Base-by-base conservation (phyloP, 2,888 invertebrate genomes). In the Monopis laevigella region DNA sequence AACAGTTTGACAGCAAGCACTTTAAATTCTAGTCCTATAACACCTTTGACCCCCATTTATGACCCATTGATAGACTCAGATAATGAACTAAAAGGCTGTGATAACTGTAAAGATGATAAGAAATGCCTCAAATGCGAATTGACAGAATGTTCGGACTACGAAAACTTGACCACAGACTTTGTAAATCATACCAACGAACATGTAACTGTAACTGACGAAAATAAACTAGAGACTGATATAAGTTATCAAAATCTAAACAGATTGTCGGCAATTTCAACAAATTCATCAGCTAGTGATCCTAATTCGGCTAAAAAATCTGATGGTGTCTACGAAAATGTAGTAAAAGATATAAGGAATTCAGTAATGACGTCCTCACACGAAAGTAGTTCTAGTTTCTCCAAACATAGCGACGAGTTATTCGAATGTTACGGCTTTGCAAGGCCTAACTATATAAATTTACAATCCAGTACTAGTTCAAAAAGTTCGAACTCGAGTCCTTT, bases 201-300 rank as follows among this genome's bases (percentile, higher is more conserved):
- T 43, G 54, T 7, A 55, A 59, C 12, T 53, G 48, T 26, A 48
- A 51, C 1, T 47, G 51, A 26, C 40, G 42, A 41, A 4, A 72
- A 74, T 27, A 71, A 71, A 12, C 40, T 67, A 4, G 75, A 77
- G 41, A 59, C 59, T 0, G 81, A 83, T 45, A 65, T 82, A 1
- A 80, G 78, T 46, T 83, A 82, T 43, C 75, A 82, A 29, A 80
- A 81, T 46, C 48, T 83, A 1, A 82, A 83, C 43, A 59, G 82
- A 39, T 46, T 82, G 3, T 81, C 82, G 0, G 80, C 72, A 2
- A 63, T 77, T 0, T 81, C 81, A 0, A 49, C 45, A 17, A 51
- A 46, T 42, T 81, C 82, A 0, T 74, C 75, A 0, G 73, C 72
- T 6, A 74, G 73, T 1, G 72, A 68, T 12, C 56, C 53, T 3